Conservation (phyloP, 2,113 vertebrate genomes). For the Stegastes partitus region DNA sequence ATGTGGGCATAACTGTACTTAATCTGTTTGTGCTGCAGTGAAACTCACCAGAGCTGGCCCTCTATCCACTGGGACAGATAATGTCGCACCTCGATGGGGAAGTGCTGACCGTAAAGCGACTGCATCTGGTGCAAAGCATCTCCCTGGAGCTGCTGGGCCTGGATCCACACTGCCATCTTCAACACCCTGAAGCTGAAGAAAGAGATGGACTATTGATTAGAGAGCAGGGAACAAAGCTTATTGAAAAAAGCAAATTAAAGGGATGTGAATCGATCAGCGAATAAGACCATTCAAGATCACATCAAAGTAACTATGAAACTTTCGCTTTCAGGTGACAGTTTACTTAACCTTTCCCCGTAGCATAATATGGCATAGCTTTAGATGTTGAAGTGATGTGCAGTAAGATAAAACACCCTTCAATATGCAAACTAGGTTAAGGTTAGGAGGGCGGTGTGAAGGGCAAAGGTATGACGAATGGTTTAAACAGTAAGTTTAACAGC, state of each 20-base stretch:
- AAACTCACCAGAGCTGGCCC: constrained; percentile 91
- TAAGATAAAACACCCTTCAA: too few relatives aligned
- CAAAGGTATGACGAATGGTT: too few relatives aligned
- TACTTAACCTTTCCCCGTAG: background rate
- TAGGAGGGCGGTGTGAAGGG: too few relatives aligned
- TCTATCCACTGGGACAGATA: constrained; percentile 98
- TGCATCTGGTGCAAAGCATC: constrained; percentile 98
- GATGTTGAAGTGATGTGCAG: too few relatives aligned
- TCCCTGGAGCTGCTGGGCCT: constrained; percentile 98
- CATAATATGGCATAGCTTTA: background rate
- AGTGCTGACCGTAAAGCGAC: constrained; percentile 96
- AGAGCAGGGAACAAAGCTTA: background rate
- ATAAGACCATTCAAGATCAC: background rate
- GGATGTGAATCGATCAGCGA: background rate
- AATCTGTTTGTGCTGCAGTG: background rate
- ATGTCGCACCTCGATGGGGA: constrained; percentile 97
- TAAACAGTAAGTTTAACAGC: too few relatives aligned
- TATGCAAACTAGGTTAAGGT: too few relatives aligned
- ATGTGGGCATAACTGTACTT: background rate
- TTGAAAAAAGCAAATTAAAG: background rate
- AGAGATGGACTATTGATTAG: background rate
- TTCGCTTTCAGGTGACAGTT: constrained; percentile 19
- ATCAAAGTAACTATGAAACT: background rate
- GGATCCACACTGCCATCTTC: constrained; percentile 98
- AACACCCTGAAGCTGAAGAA: constrained; percentile 80